Evolutionary conservation across 2,113 vertebrate genomes (phyloP).

Genomic region (Sinocyclocheilus anophthalmus): DNA sequence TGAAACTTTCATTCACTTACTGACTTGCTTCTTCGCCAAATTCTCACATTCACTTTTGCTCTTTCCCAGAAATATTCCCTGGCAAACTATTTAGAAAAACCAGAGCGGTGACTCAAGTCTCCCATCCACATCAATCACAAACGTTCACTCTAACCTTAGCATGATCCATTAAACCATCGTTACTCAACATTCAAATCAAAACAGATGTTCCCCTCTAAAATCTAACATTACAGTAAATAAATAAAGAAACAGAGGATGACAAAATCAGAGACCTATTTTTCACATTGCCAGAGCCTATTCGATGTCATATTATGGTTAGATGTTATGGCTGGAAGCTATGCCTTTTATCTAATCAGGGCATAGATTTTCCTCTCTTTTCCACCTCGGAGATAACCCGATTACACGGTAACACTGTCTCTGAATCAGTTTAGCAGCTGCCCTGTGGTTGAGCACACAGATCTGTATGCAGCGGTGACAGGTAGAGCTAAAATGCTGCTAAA

Average conservation of each 20-base stretch:
- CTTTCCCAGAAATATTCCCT: background rate
- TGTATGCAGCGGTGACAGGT: background rate
- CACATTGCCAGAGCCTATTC: slow-evolving; percentile 31
- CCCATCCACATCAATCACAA: slow-evolving; percentile 3
- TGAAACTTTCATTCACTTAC: background rate
- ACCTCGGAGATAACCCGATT: slow-evolving; percentile 53
- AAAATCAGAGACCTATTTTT: slow-evolving; percentile 37
- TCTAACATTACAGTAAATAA: slow-evolving; percentile 41
- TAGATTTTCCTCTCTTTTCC: slow-evolving; percentile 41
- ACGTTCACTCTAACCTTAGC: slow-evolving; percentile 2
- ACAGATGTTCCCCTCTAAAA: slow-evolving; percentile 16
- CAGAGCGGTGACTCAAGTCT: slow-evolving; percentile 27
- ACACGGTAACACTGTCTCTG: slow-evolving; percentile 37
- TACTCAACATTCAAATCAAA: slow-evolving; percentile 12
- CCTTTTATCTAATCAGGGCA: slow-evolving; percentile 47
- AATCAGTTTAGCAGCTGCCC: slow-evolving; percentile 34
- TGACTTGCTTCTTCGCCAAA: slow-evolving; percentile 21
- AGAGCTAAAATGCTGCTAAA: slow-evolving; percentile 7
- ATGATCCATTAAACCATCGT: slow-evolving; percentile 27
- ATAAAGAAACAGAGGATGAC: slow-evolving; percentile 12
- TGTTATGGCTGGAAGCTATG: slow-evolving; percentile 44
- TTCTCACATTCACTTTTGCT: slow-evolving; percentile 24
- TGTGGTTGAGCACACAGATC: slow-evolving; percentile 13
- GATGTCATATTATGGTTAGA: slow-evolving; percentile 42
- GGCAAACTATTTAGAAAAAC: slow-evolving; percentile 11